Percentiles rank a stretch among this genome's conserved stretches.
These are phyloP conservation scores for Drosophila trichaetosa DNA, from an alignment of 2,888 invertebrate genomes.

Conservation along the genomic window DNA sequence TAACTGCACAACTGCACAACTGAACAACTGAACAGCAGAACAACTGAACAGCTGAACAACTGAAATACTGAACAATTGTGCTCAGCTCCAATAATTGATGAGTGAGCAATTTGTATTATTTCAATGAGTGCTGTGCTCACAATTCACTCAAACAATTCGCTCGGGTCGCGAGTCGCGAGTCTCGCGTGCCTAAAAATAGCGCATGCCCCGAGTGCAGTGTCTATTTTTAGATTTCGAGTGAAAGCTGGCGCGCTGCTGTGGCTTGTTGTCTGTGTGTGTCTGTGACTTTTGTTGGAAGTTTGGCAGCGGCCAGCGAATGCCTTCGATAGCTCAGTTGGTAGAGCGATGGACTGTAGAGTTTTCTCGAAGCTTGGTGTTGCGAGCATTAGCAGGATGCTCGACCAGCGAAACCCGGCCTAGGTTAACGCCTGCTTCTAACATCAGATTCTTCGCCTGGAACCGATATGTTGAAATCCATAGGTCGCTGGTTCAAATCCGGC, in stretches of 20 bases:
- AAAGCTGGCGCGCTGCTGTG: constrained; percentile 46
- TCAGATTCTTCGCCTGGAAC: constrained; percentile 53
- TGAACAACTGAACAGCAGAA: not conserved
- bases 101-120: not conserved
- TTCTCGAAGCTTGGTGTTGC: constrained; percentile 56
- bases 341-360: constrained; percentile 81
- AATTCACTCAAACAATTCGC: constrained; percentile 6
- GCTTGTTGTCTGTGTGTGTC: not conserved
- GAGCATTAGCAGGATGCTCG: constrained; percentile 53
- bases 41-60: not conserved
- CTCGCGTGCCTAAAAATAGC: constrained; percentile 47
- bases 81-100: constrained; percentile 4
- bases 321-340: constrained; percentile 81
- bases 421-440: constrained; percentile 54
- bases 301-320: constrained; percentile 43
- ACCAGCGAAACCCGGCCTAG: constrained; percentile 51
- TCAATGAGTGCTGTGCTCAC: constrained; percentile 22
- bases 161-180: not conserved
- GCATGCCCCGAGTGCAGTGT: constrained; percentile 41
- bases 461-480: constrained; percentile 77
- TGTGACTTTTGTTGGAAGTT: constrained; percentile 23
- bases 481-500: constrained; percentile 82
- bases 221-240: constrained; percentile 63
- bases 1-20: not conserved
- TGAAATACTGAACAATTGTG: not conserved